Percentiles rank a stretch among this genome's conserved stretches.
phyloP scores from a whole-genome alignment of 2,113 vertebrate genomes.

The Verasper variegatus region DNA sequence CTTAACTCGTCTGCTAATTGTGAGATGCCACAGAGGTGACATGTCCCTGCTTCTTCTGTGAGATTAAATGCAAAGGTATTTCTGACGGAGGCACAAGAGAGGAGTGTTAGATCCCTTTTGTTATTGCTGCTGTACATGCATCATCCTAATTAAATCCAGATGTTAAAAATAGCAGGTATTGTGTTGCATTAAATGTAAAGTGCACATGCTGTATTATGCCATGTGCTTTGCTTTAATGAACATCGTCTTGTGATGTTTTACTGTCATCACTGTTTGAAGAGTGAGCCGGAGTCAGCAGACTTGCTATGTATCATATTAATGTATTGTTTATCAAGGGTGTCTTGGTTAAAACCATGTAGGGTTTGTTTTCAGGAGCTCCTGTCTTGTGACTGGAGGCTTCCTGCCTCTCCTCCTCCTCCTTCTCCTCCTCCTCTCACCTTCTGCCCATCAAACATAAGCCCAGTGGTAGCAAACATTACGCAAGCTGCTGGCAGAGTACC shows the following conservation, averaged over 20 bases:
- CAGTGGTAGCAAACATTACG: slow-evolving; percentile 77
- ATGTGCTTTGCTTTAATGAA: neutral
- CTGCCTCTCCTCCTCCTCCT: slow-evolving; percentile 60
- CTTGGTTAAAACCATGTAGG: slow-evolving; percentile 57
- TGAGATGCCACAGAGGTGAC: slow-evolving; percentile 38
- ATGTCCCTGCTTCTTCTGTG: slow-evolving; percentile 9
- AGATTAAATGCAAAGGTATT: slow-evolving; percentile 23
- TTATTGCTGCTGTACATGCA: neutral
- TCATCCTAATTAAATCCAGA: neutral
- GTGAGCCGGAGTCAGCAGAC: slow-evolving; percentile 6
- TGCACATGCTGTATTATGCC: neutral
- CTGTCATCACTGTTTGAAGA: neutral
- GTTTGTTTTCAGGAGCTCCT: slow-evolving; percentile 60
- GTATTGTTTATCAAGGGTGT: slow-evolving; percentile 55
- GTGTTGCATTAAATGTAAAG: slow-evolving; percentile 2
- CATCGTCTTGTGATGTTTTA: neutral
- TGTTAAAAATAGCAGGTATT: neutral
- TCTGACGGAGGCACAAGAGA: slow-evolving; percentile 2
- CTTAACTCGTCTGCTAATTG: slow-evolving; percentile 44
- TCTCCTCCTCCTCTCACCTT: slow-evolving; percentile 67
- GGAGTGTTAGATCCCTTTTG: neutral
- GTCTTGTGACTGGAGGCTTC: slow-evolving; percentile 73
- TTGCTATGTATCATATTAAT: slow-evolving; percentile 13
- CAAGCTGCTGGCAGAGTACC: slow-evolving; percentile 55
- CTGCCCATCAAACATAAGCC: slow-evolving; percentile 62